Evolutionary conservation across 1,140 invertebrate species (phyloP), one percentile per base, ranked within the genome.

Genomic region (Dufourea novaeangliae): DNA sequence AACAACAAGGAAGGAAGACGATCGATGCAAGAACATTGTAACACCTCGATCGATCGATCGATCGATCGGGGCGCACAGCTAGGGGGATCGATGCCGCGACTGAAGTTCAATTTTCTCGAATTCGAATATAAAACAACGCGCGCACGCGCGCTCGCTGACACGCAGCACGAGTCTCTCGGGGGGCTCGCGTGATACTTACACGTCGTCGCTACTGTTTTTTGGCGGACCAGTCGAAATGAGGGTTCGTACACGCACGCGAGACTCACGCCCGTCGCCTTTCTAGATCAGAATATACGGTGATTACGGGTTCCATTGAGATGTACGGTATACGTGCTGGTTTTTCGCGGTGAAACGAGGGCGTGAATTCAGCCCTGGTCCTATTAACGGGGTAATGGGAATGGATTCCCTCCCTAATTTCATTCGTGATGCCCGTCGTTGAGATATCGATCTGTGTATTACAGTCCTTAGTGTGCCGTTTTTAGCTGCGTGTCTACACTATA

Each of bases 11-110:
- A 34, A 7, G 41, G 7, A 39, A n/a, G n/a, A 67, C 54, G 32
- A 59, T 67, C 10, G 32, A 11, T 20, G 29, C 5, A 7, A 32
- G 27, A 50, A 76, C 27, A 69, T 76, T 76, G 63, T 66, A n/a
- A 66, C 46, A 17, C 22, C 0, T 44, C 22, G 62, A 46, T 64
- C 41, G 39, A 20, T 17, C 12, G 17, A n/a, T 44, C 22, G 62
- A 46, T 64, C 41, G 39, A 20, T 17, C 12, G 17, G n/a, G n/a
- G n/a, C n/a, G n/a, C n/a, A n/a, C n/a, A n/a, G n/a, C n/a, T n/a
- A n/a, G n/a, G n/a, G n/a, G n/a, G n/a, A n/a, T n/a, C n/a, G n/a
- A n/a, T n/a, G n/a, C n/a, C 5, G 7, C 22, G 11, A 17, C 25
- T 34, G 56, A 59, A 59, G 34, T 59, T 59, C 56, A 59, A 59